phyloP scores from a whole-genome alignment of 2,113 vertebrate genomes.

The Elachura formosa region DNA sequence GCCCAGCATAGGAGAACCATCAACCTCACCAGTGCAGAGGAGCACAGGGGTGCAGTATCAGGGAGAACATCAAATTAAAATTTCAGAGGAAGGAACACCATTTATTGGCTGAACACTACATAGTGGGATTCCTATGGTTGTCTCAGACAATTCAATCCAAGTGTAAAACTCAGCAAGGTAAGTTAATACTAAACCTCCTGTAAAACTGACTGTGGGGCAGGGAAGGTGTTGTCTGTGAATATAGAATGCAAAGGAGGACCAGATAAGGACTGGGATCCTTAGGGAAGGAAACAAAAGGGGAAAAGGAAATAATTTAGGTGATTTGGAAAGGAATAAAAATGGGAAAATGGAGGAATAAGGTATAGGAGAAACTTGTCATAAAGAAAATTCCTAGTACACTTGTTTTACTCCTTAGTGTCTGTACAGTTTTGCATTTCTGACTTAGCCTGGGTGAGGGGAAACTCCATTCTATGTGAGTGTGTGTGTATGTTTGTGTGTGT shows the following conservation, averaged over 20 bases:
- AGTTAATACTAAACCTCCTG: neutral
- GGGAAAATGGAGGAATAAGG: neutral
- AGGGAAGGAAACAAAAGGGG: neutral
- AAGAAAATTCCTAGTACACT: neutral
- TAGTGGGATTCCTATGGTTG: neutral
- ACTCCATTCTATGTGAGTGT: neutral
- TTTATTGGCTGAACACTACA: neutral
- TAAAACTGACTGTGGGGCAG: neutral
- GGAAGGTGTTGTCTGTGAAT: fast-evolving
- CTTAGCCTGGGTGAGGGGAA: neutral
- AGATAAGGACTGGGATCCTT: neutral
- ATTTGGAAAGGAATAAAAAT: neutral
- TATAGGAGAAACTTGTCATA: neutral
- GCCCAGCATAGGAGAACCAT: neutral
- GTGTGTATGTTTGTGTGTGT: neutral
- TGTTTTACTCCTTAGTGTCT: neutral
- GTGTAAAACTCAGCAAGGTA: neutral
- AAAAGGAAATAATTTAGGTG: neutral
- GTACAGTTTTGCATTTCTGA: neutral
- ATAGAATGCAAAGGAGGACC: neutral
- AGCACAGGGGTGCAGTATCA: fast-evolving
- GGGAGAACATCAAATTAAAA: neutral
- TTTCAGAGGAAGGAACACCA: neutral
- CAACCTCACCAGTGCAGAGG: neutral
- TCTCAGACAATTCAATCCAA: neutral